Conservation (phyloP, 2,888 invertebrate genomes). For the Zygothrica quintamaculata region DNA sequence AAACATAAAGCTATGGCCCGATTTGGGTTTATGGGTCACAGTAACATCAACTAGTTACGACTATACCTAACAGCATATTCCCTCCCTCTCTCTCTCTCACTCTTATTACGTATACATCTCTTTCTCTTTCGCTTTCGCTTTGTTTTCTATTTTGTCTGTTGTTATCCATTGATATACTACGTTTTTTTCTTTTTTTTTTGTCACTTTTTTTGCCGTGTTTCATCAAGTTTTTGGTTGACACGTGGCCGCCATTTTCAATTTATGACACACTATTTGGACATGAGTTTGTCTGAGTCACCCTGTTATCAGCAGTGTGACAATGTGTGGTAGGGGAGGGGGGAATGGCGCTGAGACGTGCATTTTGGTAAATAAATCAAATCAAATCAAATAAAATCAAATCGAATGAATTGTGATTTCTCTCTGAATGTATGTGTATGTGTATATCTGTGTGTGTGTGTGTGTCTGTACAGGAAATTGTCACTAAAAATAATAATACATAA, state of each 20-base stretch:
- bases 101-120: neutral
- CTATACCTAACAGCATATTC: constrained; percentile 2
- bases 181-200: neutral
- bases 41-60: constrained; percentile 62
- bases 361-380: constrained; percentile 67
- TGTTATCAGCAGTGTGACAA: constrained; percentile 4
- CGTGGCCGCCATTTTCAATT: constrained; percentile 65
- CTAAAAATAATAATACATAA: constrained; percentile 61
- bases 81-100: constrained; percentile 14
- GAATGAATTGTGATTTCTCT: constrained; percentile 32
- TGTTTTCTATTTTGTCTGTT: no score
- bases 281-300: constrained; percentile 35
- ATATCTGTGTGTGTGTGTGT: constrained; percentile 21
- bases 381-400: constrained; percentile 50
- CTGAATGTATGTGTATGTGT: constrained; percentile 20
- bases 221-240: constrained; percentile 40
- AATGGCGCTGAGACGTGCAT: constrained; percentile 25
- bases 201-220: constrained; percentile 24
- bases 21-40: constrained; percentile 65
- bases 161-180: neutral
- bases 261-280: constrained; percentile 59
- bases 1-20: constrained; percentile 63
- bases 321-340: constrained; percentile 2
- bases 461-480: constrained; percentile 51
- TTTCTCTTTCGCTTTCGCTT: neutral